Evolutionary conservation across 2,113 vertebrate genomes (phyloP).

Genomic region (Macquaria australasica): DNA sequence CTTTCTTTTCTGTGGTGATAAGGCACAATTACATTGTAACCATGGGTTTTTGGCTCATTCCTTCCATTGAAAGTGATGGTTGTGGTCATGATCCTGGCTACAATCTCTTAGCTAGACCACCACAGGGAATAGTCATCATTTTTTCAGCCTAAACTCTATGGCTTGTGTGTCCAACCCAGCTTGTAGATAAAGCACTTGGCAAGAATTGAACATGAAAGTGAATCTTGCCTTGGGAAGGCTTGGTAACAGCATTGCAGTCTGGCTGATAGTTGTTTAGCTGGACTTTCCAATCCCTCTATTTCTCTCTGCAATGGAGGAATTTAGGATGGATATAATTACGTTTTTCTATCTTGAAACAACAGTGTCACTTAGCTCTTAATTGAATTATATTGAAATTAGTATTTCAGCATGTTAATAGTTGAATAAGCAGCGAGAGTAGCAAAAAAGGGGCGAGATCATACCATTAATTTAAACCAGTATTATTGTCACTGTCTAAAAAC

Average conservation of each 20-base stretch:
- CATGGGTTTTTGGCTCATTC: slow-evolving; percentile 54
- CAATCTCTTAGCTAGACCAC: slow-evolving; percentile 45
- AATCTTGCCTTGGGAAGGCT: slow-evolving; percentile 40
- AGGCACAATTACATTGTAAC: slow-evolving; percentile 58
- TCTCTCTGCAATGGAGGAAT: slow-evolving; percentile 19
- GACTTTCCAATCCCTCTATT: slow-evolving; percentile 18
- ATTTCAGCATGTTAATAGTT: slow-evolving; percentile 7
- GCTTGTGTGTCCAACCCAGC: slow-evolving; percentile 42
- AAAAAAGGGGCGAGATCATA: not conserved
- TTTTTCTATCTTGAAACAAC: slow-evolving; percentile 28
- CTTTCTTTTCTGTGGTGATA: slow-evolving; percentile 61
- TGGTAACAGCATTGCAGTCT: slow-evolving; percentile 33
- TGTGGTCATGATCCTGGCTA: slow-evolving; percentile 62
- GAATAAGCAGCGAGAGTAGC: not conserved
- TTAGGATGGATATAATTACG: slow-evolving; percentile 5
- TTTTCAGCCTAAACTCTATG: slow-evolving; percentile 19
- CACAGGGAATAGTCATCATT: slow-evolving; percentile 48
- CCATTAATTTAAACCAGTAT: not conserved
- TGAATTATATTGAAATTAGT: slow-evolving; percentile 30
- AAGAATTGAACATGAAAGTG: slow-evolving; percentile 49
- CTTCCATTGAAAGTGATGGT: slow-evolving; percentile 56
- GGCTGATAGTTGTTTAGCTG: slow-evolving; percentile 28
- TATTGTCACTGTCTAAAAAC: too few relatives aligned
- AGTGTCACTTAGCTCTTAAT: not conserved
- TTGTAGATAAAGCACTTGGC: slow-evolving; percentile 68